phyloP scores from a whole-genome alignment of 2,888 invertebrate genomes.

The Callyntrura guangdongensis region DNA sequence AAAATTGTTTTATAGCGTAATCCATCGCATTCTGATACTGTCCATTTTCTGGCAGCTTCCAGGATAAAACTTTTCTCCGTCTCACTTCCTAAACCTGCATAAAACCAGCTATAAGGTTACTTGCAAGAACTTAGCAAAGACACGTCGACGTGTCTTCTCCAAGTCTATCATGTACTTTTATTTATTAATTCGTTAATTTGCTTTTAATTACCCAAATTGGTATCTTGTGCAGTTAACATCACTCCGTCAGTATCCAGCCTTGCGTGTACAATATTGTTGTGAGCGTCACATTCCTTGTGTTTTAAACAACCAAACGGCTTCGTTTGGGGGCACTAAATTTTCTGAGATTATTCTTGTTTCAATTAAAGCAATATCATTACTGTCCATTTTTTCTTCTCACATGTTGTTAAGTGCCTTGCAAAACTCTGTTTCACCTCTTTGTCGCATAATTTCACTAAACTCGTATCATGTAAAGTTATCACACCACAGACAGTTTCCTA shows the following conservation, averaged over 20 bases:
- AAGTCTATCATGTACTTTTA: too few species aligned
- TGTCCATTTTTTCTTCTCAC: conserved; percentile 60
- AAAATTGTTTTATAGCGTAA: conserved; percentile 21
- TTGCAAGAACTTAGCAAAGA: too few species aligned
- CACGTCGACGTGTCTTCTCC: too few species aligned
- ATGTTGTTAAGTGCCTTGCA: conserved; percentile 71
- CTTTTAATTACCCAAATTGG: too few species aligned
- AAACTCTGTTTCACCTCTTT: conserved; percentile 73
- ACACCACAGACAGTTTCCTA: conserved; percentile 54
- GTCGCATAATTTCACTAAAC: conserved; percentile 75
- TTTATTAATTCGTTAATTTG: too few species aligned
- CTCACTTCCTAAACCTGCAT: background rate
- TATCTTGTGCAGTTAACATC: background rate
- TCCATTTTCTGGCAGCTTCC: background rate
- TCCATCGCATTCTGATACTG: conserved; percentile 37
- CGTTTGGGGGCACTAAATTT: background rate
- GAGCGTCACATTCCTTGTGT: conserved; percentile 54
- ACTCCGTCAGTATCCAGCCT: conserved; percentile 33
- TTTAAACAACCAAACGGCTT: conserved; percentile 58
- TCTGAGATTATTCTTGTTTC: conserved; percentile 13
- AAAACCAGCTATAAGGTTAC: too few species aligned
- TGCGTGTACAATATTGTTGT: conserved; percentile 33
- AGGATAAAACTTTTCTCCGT: background rate
- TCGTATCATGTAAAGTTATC: conserved; percentile 36
- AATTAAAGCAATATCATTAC: conserved; percentile 27